These are phyloP conservation scores for Nemopilema nomurai DNA, from an alignment of 30 jellyfish, hydroid and myxozoan species.

Conservation along the genomic window DNA sequence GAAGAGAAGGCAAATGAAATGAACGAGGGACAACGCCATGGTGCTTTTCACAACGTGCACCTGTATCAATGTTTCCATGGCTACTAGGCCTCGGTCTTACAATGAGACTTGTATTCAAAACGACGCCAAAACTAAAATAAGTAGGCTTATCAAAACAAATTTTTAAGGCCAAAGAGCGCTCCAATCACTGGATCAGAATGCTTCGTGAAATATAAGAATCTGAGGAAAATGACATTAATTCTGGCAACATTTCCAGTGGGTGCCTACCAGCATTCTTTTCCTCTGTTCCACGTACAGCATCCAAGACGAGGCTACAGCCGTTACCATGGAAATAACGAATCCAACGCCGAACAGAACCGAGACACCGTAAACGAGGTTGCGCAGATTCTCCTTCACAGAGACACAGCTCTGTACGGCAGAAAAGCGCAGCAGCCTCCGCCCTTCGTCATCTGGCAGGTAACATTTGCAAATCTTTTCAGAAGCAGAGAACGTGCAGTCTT, in stretches of 20 bases:
- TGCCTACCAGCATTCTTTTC: constrained; percentile 46
- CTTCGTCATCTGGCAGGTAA: constrained; percentile 54
- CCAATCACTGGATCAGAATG: too few species aligned
- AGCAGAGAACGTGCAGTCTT: constrained; percentile 83
- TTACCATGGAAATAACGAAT: constrained; percentile 70
- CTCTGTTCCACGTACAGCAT: constrained; percentile 65
- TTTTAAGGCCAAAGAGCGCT: too few species aligned
- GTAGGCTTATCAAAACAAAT: too few species aligned
- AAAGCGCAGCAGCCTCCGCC: constrained; percentile 69
- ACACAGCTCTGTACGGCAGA: constrained; percentile 80
- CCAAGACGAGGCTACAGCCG: constrained; percentile 78
- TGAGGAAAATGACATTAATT: too few species aligned
- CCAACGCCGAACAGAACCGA: constrained; percentile 90
- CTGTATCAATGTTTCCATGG: too few species aligned
- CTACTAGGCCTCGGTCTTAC: too few species aligned
- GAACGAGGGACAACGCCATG: neutral
- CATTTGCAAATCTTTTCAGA: constrained; percentile 80
- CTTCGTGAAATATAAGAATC: too few species aligned
- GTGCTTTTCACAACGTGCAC: too few species aligned
- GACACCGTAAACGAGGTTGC: constrained; percentile 84
- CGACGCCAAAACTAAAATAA: too few species aligned
- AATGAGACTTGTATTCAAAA: too few species aligned
- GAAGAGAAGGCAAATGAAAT: neutral
- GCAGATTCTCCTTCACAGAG: constrained; percentile 74
- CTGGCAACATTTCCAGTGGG: neutral